These are phyloP conservation scores for Hydrolagus affinis DNA, from an alignment of 2,113 vertebrate species.

Conservation along the genomic window DNA sequence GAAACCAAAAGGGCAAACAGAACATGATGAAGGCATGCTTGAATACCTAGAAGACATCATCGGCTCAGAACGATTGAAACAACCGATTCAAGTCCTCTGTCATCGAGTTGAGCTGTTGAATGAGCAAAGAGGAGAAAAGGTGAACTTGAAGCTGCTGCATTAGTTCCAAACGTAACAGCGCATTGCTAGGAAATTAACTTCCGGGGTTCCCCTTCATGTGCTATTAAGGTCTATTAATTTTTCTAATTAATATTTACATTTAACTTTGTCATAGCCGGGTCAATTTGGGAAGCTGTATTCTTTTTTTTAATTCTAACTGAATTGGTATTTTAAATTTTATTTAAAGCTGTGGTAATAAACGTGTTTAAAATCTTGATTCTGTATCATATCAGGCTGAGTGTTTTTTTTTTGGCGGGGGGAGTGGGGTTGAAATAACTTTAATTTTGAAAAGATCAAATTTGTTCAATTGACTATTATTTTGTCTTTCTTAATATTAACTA, in stretches of 20 bases:
- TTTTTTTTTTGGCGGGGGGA: too few species aligned
- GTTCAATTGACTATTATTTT: constrained; percentile 24
- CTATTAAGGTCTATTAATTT: neutral
- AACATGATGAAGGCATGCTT: constrained; percentile 92
- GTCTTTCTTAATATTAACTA: constrained; percentile 34
- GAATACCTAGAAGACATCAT: constrained; percentile 95
- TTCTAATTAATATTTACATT: neutral
- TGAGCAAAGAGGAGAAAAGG: constrained; percentile 87
- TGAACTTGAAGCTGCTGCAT: constrained; percentile 43
- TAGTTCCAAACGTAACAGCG: neutral
- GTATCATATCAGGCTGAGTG: neutral
- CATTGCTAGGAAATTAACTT: neutral
- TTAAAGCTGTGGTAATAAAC: neutral
- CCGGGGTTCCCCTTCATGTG: neutral
- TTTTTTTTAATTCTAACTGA: neutral
- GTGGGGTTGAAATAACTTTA: neutral
- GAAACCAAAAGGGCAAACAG: constrained; percentile 91
- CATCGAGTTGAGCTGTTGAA: constrained; percentile 79
- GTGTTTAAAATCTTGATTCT: neutral
- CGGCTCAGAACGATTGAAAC: constrained; percentile 84
- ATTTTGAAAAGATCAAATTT: neutral
- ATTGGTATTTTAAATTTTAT: neutral
- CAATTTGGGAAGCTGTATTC: neutral
- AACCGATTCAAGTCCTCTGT: constrained; percentile 73
- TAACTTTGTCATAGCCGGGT: neutral